Evolutionary conservation across 2,888 invertebrate species (phyloP), one percentile per base, ranked within the genome.

Genomic region (Gisinianus flammeolus): DNA sequence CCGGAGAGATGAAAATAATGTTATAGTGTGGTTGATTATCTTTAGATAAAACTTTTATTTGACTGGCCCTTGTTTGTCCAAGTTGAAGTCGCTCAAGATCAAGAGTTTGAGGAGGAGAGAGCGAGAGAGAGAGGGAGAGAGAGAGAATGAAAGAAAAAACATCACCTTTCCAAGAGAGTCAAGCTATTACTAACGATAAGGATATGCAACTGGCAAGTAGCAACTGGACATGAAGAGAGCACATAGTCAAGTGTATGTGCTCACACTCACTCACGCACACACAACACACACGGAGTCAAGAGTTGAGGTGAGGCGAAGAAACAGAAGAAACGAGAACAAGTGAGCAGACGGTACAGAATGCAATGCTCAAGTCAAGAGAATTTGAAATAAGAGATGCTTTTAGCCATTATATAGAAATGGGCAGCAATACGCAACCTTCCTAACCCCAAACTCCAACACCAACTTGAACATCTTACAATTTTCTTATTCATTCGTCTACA

Each of bases 331-430:
- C n/a, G n/a, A n/a, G n/a, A n/a, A n/a, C n/a, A n/a, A n/a, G n/a
- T n/a, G n/a, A n/a, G n/a, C n/a, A n/a, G n/a, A n/a, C n/a, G n/a
- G n/a, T n/a, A n/a, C n/a, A 28, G 26, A 70, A 70, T n/a, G 54
- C 54, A 70, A 70, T 70, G 70, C 70, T 70, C 35, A 52, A 70
- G 70, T 70, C 70, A 52, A 54, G n/a, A n/a, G 70, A 70, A 70
- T 70, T 70, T 70, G 70, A 70, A 70, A 70, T 70, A 70, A 52
- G 70, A 70, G 70, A 70, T 52, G 70, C n/a, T n/a, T n/a, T n/a
- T n/a, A n/a, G n/a, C n/a, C n/a, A n/a, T n/a, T n/a, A n/a, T n/a
- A n/a, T n/a, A n/a, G n/a, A n/a, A n/a, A n/a, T n/a, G n/a, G n/a
- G n/a, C n/a, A n/a, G n/a, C n/a, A n/a, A n/a, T n/a, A n/a, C n/a